Evolutionary conservation across 2,888 invertebrate genomes (phyloP).

Genomic region (Cheilosia pagana): DNA sequence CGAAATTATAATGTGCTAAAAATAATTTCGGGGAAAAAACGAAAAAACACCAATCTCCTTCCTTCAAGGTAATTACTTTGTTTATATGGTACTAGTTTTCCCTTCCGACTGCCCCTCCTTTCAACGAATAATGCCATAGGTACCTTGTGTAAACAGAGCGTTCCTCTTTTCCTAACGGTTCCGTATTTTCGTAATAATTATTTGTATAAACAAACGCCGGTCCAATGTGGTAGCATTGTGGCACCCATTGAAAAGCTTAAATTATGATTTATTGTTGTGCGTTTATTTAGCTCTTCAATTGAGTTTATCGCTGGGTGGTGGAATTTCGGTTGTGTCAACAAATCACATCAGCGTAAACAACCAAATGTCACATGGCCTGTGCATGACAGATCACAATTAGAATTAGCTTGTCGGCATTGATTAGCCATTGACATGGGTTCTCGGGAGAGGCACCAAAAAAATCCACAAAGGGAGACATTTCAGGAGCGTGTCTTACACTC

Average conservation of each 20-base stretch:
- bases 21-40: conserved; percentile 25
- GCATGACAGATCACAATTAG: conserved; percentile 56
- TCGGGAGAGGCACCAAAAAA: conserved; percentile 8
- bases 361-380: conserved; percentile 40
- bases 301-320: conserved; percentile 20
- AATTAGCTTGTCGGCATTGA: conserved; percentile 51
- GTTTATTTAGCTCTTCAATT: conserved; percentile 44
- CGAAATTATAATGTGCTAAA: conserved; percentile 51
- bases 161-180: conserved; percentile 20
- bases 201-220: conserved; percentile 55
- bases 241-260: conserved; percentile 42
- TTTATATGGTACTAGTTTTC: conserved; percentile 45
- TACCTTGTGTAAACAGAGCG: conserved; percentile 44
- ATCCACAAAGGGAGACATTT: conserved; percentile 2
- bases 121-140: not conserved
- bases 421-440: conserved; percentile 56
- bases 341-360: not conserved
- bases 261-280: conserved; percentile 47
- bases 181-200: conserved; percentile 31
- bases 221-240: conserved; percentile 42
- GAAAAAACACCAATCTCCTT: conserved; percentile 14
- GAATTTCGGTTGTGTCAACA: conserved; percentile 1
- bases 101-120: conserved; percentile 10
- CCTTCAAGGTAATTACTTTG: conserved; percentile 55
- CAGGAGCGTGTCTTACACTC: no score